A percentile compares a stretch with the other conserved stretches of the same genome.
phyloP scores from a whole-genome alignment of 37 sponge, comb jelly and placozoan species.

The Cladorhizidae sp. region DNA sequence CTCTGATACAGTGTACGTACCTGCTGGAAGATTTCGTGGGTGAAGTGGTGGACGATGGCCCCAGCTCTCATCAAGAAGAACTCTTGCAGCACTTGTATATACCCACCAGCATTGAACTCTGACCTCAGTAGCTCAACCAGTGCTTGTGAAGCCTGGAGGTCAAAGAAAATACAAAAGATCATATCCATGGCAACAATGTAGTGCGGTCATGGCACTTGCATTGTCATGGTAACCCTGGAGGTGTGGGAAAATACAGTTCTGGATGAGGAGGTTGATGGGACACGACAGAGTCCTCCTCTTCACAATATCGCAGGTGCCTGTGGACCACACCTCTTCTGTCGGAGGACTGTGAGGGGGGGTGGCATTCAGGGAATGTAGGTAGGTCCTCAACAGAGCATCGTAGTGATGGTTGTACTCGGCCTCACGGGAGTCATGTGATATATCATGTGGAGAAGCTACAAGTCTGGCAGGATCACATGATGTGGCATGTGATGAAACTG shows the following conservation, averaged over 20 bases:
- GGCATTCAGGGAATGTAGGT: not conserved
- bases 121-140: conserved; percentile 33
- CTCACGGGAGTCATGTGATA: too few relatives aligned
- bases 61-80: conserved; percentile 81
- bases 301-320: not conserved
- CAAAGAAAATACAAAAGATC: not conserved
- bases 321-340: too few relatives aligned
- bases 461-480: not conserved
- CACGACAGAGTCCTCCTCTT: not conserved
- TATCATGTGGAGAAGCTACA: not conserved
- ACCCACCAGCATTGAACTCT: conserved; percentile 31
- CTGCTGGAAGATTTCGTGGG: conserved; percentile 48
- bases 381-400: not conserved
- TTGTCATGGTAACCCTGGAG: conserved; percentile 1
- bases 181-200: not conserved
- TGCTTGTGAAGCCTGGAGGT: conserved; percentile 35
- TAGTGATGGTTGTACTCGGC: not conserved
- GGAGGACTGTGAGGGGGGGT: not conserved
- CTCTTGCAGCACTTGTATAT: conserved; percentile 29
- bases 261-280: conserved; percentile 17
- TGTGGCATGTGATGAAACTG: not conserved
- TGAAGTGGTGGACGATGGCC: conserved; percentile 53
- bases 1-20: too few relatives aligned
- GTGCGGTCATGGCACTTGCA: conserved; percentile 1
- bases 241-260: conserved; percentile 24